Percentiles rank a stretch among this genome's conserved stretches.
Conservation (phyloP, 2,113 vertebrate species). For the Hypanus sabinus region DNA sequence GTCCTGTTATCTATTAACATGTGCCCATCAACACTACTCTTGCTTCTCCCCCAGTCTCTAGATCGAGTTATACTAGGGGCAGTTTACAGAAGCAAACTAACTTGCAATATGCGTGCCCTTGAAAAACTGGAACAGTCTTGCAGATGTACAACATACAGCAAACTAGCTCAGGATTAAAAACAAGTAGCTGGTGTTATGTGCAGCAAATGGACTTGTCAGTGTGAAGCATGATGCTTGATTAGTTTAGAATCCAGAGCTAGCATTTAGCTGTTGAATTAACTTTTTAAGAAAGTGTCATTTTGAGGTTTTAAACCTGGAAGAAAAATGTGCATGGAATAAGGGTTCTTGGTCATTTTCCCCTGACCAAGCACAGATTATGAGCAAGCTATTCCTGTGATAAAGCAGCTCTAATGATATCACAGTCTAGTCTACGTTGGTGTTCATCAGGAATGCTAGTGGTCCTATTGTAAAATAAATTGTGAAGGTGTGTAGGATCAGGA, state of each 20-base stretch:
- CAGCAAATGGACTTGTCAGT: neutral
- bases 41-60: no score
- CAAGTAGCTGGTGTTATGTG: no score
- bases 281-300: neutral
- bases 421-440: neutral
- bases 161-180: no score
- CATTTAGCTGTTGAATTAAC: neutral
- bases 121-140: no score
- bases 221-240: neutral
- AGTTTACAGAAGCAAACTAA: no score
- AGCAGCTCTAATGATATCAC: neutral
- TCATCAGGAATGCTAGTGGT: no score
- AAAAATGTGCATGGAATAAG: neutral
- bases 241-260: neutral
- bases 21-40: no score
- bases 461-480: neutral
- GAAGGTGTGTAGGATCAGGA: neutral
- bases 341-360: neutral
- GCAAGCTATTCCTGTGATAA: neutral
- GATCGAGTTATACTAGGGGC: no score
- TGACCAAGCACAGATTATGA: neutral
- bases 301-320: neutral
- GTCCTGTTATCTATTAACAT: no score
- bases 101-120: no score
- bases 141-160: no score